Conservation (phyloP, 2,888 invertebrate species). For the Dryadula phaetusa region DNA sequence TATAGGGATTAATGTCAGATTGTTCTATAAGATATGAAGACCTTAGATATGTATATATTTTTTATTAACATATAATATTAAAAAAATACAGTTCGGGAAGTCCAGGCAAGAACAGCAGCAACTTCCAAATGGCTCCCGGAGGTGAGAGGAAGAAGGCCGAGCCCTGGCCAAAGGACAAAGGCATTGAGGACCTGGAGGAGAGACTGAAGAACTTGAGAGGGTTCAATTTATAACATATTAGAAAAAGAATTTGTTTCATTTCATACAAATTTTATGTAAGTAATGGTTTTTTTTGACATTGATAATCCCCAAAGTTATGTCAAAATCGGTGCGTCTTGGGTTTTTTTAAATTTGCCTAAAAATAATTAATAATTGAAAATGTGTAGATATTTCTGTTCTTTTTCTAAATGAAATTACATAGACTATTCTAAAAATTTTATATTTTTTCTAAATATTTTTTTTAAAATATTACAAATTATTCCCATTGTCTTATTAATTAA, state of each 20-base stretch:
- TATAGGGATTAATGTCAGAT: no score
- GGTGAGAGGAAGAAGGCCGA: constrained; percentile 59
- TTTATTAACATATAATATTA: no score
- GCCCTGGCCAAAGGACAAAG: constrained; percentile 49
- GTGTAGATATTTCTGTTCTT: not conserved
- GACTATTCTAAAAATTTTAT: no score
- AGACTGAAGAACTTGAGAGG: constrained; percentile 66
- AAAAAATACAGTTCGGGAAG: constrained; percentile 58
- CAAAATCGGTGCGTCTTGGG: no score
- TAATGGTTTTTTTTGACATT: not conserved
- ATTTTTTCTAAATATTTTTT: no score
- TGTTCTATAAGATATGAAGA: no score
- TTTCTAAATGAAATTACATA: no score
- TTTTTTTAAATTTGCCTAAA: not conserved
- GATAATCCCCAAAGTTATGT: no score
- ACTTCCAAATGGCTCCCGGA: constrained; percentile 75
- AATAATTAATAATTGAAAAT: no score
- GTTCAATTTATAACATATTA: constrained; percentile 51
- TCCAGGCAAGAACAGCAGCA: constrained; percentile 59
- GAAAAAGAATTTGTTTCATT: not conserved
- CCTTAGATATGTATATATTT: not conserved
- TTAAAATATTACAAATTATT: no score
- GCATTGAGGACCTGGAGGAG: constrained; percentile 60
- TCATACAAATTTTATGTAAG: not conserved
- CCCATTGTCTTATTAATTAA: no score